A percentile compares a stretch with the other conserved stretches of the same genome.
Evolutionary conservation across 1,140 invertebrate genomes (phyloP).

Genomic region (Drosophila albomicans): DNA sequence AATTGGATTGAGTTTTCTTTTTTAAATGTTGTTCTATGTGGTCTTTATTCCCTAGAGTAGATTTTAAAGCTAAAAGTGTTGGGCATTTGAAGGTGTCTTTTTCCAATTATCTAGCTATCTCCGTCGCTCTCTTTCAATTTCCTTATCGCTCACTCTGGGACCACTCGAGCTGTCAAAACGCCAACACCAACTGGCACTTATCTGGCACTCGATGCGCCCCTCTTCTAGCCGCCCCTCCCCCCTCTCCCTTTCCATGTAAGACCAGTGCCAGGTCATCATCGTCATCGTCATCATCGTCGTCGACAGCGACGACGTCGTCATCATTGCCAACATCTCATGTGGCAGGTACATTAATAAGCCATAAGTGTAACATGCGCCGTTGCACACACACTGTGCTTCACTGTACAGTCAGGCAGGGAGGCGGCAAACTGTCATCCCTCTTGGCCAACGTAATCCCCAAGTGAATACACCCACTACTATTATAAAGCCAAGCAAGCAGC

Average conservation of each 20-base stretch:
- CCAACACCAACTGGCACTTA: slow-evolving; percentile 51
- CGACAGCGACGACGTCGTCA: background rate
- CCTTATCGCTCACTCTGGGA: background rate
- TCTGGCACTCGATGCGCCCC: slow-evolving; percentile 17
- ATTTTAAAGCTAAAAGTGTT: slow-evolving; percentile 15
- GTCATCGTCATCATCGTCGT: slow-evolving; percentile 1
- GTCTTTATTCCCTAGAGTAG: background rate
- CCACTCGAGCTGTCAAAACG: slow-evolving; percentile 52
- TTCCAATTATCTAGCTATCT: background rate
- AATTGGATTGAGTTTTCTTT: background rate
- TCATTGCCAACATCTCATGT: slow-evolving; percentile 16
- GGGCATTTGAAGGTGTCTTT: slow-evolving; percentile 6
- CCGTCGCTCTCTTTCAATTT: slow-evolving; percentile 1
- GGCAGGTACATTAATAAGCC: slow-evolving; percentile 54
- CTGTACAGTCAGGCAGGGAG: background rate
- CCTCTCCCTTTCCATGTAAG: too few relatives aligned
- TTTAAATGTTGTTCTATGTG: background rate
- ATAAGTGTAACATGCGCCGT: slow-evolving; percentile 44
- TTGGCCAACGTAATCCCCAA: slow-evolving; percentile 5
- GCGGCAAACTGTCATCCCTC: background rate
- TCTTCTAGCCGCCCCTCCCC: background rate
- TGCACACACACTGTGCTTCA: slow-evolving; percentile 19
- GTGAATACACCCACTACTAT: slow-evolving; percentile 1
- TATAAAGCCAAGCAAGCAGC: background rate
- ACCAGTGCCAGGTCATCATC: slow-evolving; percentile 12